Base-by-base conservation (phyloP, 2,888 invertebrate genomes). In the Allacma fusca region DNA sequence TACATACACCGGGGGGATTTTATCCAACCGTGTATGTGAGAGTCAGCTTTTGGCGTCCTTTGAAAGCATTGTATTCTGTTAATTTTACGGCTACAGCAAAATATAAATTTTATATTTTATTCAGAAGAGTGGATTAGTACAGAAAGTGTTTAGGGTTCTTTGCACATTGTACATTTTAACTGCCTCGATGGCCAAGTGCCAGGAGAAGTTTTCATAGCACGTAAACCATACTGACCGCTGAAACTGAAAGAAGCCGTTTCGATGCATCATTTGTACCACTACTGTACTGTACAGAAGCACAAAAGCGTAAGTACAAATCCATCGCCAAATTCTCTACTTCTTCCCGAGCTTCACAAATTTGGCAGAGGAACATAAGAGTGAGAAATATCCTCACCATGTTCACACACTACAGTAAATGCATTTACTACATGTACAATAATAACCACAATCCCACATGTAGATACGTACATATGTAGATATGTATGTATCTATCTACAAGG, bases 211-310 rank as follows among this genome's bases (percentile, higher is more conserved):
- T 50, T 1, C 1, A n/a, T 50, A 13, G 19, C 16, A 50, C 16
- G 50, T n/a, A 16, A 50, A 50, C 9, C 9, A n/a, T 19, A 16
- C 50, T 50, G 50, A 50, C 50, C 50, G 50, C 50, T 50, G 50
- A 50, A 50, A 50, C 50, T 50, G 50, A 50, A 50, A 50, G 50
- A 50, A 50, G 50, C 50, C 16, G n/a, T 50, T 50, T 50, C 50
- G 9, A 50, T 50, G 50, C 50, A n/a, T 50, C 50, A 50, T 50
- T 34, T 50, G 16, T 50, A 50, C 50, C 16, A 16, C n/a, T 50
- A 50, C n/a, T 16, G n/a, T 50, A 50, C 50, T 12, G 50, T 50
- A n/a, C 50, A 13, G 19, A 50, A 13, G 50, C 9, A n/a, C 5
- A 50, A 50, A 16, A 50, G 50, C n/a, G 40, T 13, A 40, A 40